These are phyloP conservation scores for Ammospiza nelsoni DNA, from an alignment of 2,113 vertebrate species.

Conservation along the genomic window DNA sequence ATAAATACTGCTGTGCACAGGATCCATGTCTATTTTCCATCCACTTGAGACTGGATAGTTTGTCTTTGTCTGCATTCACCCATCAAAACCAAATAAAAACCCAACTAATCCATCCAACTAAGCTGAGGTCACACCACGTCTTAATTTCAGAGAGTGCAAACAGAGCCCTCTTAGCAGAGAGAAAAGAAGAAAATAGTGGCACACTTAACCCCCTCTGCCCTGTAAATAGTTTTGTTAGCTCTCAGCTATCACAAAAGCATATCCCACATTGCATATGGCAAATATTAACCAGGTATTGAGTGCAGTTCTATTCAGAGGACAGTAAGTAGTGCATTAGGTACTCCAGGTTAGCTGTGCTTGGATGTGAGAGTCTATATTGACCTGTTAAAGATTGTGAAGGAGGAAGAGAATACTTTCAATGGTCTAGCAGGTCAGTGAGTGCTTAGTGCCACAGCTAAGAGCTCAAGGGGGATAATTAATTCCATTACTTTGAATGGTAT, in stretches of 20 bases:
- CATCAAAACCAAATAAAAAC: constrained; percentile 40
- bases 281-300: constrained; percentile 71
- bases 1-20: not conserved
- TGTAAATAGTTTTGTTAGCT: constrained; percentile 59
- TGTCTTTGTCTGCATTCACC: constrained; percentile 43
- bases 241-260: constrained; percentile 38
- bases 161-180: constrained; percentile 3
- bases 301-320: constrained; percentile 3
- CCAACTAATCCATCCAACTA: not conserved
- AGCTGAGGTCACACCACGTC: constrained; percentile 38
- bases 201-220: constrained; percentile 21
- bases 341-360: not conserved
- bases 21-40: not conserved
- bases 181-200: not conserved
- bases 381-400: not conserved
- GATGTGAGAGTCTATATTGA: constrained; percentile 24
- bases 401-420: not conserved
- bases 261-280: constrained; percentile 15
- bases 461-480: not conserved
- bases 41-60: constrained; percentile 24
- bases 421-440: not conserved
- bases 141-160: constrained; percentile 30
- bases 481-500: not conserved
- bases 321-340: not conserved
- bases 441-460: not conserved